phyloP scores from a whole-genome alignment of 2,888 invertebrate genomes.

The Sabellastarte sp. region DNA sequence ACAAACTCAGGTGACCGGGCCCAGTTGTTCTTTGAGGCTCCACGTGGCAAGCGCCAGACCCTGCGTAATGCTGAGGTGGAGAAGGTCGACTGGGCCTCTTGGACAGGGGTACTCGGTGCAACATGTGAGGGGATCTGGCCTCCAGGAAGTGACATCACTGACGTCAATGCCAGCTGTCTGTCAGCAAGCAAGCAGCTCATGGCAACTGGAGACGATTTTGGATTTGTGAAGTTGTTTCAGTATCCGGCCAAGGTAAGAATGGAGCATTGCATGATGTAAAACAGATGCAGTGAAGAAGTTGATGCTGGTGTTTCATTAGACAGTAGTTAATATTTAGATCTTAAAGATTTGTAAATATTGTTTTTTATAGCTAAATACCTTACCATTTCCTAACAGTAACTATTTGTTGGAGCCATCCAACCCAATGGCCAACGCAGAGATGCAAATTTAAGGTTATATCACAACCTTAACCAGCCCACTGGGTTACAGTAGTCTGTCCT shows the following conservation, averaged over 20 bases:
- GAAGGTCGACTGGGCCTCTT: slow-evolving; percentile 56
- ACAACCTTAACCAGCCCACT: too few species aligned
- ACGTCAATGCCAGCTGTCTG: slow-evolving; percentile 58
- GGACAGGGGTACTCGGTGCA: slow-evolving; percentile 59
- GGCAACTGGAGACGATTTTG: slow-evolving; percentile 61
- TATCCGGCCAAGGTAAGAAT: slow-evolving; percentile 57
- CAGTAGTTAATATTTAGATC: too few species aligned
- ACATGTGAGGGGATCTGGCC: slow-evolving; percentile 60
- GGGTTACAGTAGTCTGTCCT: too few species aligned
- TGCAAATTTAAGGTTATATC: too few species aligned
- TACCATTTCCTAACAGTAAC: too few species aligned
- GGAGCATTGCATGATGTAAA: too few species aligned
- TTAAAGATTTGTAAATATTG: too few species aligned
- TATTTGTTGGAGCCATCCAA: too few species aligned
- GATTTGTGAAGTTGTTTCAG: slow-evolving; percentile 60
- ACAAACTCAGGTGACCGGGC: slow-evolving; percentile 59
- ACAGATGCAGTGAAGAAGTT: too few species aligned
- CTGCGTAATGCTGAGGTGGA: slow-evolving; percentile 50
- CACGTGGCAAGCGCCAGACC: slow-evolving; percentile 57
- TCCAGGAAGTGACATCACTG: slow-evolving; percentile 60
- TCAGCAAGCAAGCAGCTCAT: slow-evolving; percentile 50
- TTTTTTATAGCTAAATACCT: too few species aligned
- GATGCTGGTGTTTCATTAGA: too few species aligned
- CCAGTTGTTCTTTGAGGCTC: slow-evolving; percentile 61
- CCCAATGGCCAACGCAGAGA: too few species aligned